These are phyloP conservation scores for Ranitomeya variabilis DNA, from an alignment of 2,113 vertebrate species.

Conservation along the genomic window DNA sequence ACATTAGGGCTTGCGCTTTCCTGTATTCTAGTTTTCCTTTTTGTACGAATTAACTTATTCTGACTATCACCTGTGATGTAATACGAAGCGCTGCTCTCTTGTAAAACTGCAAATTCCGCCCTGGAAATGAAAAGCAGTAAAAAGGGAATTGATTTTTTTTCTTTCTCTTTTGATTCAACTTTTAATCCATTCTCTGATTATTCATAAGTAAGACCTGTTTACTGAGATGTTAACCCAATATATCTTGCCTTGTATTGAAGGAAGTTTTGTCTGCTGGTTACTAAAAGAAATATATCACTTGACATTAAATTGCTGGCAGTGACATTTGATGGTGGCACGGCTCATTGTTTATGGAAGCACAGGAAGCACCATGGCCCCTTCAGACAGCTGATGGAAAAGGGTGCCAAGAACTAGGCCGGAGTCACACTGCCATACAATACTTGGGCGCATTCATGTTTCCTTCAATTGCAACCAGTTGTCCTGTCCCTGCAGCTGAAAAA, in stretches of 20 bases:
- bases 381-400: no score
- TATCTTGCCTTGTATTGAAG: background rate
- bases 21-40: constrained; percentile 64
- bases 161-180: constrained; percentile 15
- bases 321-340: background rate
- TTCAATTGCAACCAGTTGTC: no score
- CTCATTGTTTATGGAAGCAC: no score
- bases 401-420: no score
- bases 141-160: constrained; percentile 31
- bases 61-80: constrained; percentile 62
- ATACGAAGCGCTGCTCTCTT: constrained; percentile 55
- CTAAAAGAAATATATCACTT: background rate
- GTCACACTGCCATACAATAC: no score
- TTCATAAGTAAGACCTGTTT: constrained; percentile 9
- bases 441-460: no score
- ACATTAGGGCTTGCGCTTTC: constrained; percentile 62
- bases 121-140: constrained; percentile 42
- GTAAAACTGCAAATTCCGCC: constrained; percentile 28
- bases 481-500: no score
- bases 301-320: background rate
- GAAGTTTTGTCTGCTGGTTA: background rate
- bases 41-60: constrained; percentile 69
- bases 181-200: constrained; percentile 38
- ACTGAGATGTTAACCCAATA: background rate
- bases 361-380: no score